A percentile compares a stretch with the other conserved stretches of the same genome.
Conservation (phyloP, 1,140 invertebrate species). For the Stegodyphus dumicola region DNA sequence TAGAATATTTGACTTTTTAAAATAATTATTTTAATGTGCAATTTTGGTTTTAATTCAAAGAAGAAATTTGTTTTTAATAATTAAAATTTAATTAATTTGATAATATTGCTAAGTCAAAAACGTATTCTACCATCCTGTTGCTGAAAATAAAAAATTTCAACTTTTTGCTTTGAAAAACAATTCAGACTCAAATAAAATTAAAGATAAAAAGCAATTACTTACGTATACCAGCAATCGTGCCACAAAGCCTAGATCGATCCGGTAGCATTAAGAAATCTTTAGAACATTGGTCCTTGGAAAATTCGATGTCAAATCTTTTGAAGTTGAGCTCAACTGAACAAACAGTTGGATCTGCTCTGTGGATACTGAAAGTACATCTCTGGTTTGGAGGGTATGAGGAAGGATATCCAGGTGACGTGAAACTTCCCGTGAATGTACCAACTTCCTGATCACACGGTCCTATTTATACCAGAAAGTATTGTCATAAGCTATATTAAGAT, state of each 20-base stretch:
- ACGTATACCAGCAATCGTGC: conserved; percentile 33
- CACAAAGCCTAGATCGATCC: conserved; percentile 61
- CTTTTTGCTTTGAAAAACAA: too few species aligned
- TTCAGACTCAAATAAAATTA: too few species aligned
- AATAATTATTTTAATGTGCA: too few species aligned
- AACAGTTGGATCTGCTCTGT: conserved; percentile 49
- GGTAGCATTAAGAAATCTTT: conserved; percentile 64
- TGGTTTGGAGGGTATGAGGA: conserved; percentile 58
- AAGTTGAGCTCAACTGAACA: conserved; percentile 63
- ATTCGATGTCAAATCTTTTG: conserved; percentile 62
- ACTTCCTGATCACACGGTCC: conserved; percentile 57
- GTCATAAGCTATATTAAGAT: too few species aligned
- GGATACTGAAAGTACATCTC: conserved; percentile 60
- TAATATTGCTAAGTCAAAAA: too few species aligned
- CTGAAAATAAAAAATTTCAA: too few species aligned
- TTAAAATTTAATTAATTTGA: too few species aligned
- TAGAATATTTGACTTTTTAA: too few species aligned
- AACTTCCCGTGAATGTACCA: conserved; percentile 41
- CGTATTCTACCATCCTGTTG: too few species aligned
- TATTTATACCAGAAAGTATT: conserved; percentile 3
- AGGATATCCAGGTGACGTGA: conserved; percentile 62
- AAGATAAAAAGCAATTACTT: neutral
- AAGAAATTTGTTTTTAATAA: too few species aligned
- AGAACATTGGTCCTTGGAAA: conserved; percentile 35
- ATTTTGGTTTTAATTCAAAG: too few species aligned